A percentile compares a stretch with the other conserved stretches of the same genome.
Conservation (phyloP, 2,113 vertebrate species). For the Poeciliopsis retropinna region DNA sequence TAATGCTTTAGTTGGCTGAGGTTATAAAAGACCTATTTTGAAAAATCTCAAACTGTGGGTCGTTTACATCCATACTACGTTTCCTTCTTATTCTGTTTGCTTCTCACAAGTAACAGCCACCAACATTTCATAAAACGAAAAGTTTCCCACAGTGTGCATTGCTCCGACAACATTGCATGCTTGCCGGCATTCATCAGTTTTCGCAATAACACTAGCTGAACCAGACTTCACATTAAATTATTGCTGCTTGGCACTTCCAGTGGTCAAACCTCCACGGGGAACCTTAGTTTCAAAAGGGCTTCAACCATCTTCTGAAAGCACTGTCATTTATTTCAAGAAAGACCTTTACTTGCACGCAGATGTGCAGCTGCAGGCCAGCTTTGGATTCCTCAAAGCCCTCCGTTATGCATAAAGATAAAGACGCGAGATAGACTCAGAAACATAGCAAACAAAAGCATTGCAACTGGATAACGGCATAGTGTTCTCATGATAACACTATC, state of each 20-base stretch:
- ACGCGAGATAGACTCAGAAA: conserved; percentile 27
- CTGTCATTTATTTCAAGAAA: background rate
- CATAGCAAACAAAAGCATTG: conserved; percentile 39
- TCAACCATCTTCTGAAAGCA: background rate
- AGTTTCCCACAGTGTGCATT: background rate
- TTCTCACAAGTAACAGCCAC: background rate
- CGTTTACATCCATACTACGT: background rate
- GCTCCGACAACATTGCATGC: background rate
- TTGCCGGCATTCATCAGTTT: background rate
- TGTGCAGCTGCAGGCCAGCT: conserved; percentile 1
- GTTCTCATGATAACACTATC: conserved; percentile 44
- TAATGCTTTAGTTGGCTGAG: background rate
- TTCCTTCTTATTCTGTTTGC: background rate
- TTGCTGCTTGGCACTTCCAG: background rate
- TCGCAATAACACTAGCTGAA: background rate
- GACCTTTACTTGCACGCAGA: background rate
- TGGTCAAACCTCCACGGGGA: background rate
- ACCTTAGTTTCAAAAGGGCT: background rate
- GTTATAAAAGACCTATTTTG: background rate
- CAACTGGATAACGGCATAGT: conserved; percentile 38
- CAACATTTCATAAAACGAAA: background rate
- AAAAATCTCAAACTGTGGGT: background rate
- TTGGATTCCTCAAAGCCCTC: conserved; percentile 10
- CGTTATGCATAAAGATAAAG: conserved; percentile 38
- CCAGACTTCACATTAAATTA: background rate